A percentile compares a stretch with the other conserved stretches of the same genome.
Conservation (phyloP, 2,113 vertebrate genomes). For the Oreochromis niloticus region DNA sequence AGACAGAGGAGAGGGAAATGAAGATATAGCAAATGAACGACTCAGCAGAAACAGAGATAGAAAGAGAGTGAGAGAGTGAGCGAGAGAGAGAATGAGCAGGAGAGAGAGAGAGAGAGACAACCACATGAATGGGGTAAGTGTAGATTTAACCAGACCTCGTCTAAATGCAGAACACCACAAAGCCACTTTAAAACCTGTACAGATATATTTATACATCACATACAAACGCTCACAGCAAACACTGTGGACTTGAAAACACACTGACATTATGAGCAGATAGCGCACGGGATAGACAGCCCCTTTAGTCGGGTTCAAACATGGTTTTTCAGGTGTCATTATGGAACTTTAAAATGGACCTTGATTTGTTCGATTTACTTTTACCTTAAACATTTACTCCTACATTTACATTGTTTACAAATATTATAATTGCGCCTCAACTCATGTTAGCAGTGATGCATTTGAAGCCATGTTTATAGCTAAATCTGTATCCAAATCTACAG, state of each 20-base stretch:
- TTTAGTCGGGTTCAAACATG: background rate
- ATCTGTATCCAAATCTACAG: background rate
- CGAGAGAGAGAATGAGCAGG: background rate
- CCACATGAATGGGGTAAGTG: conserved; percentile 67
- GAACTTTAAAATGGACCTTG: background rate
- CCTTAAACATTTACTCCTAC: background rate
- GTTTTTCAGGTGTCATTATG: background rate
- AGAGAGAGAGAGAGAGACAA: conserved; percentile 3
- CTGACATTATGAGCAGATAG: background rate
- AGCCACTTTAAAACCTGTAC: conserved; percentile 72
- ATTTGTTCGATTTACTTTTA: background rate
- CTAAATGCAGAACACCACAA: conserved; percentile 69
- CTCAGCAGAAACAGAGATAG: conserved; percentile 12
- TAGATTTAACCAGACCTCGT: conserved; percentile 47
- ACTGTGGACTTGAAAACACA: background rate
- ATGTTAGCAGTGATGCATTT: background rate
- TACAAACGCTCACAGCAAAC: conserved; percentile 31
- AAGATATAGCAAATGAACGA: conserved; percentile 19
- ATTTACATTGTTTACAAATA: background rate
- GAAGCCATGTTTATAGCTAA: background rate
- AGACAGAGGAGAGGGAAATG: background rate
- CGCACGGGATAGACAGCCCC: background rate
- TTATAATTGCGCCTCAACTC: background rate
- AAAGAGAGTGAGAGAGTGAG: background rate
- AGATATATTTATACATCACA: conserved; percentile 63